Base-by-base conservation (phyloP, 2,113 vertebrate genomes). In the Mugil cephalus region DNA sequence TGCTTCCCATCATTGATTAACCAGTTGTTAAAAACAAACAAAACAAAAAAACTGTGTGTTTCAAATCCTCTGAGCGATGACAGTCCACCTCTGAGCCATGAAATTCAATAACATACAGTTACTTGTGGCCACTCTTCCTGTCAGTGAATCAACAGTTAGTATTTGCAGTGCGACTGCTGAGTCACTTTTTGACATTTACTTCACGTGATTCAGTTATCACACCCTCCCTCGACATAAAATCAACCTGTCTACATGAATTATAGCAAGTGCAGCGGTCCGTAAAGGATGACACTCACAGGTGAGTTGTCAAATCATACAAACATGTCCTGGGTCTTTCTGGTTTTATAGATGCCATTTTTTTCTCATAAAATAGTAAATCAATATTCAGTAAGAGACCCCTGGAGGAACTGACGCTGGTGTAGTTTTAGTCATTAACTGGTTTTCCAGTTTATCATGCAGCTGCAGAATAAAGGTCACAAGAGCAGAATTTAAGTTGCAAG, bases 181-280 rank as follows among this genome's bases (percentile, higher is more conserved):
- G 72, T 87, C 83, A 79, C 58, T 39, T 47, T 47, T 68, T 78
- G 83, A 81, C 74, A 69, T 70, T 62, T 58, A 45, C 68, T 52
- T 73, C 52, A 66, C 52, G 30, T 7, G 34, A 63, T 19, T 55
- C 17, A 18, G 34, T 43, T 53, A 47, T 52, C 70, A 19, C 48
- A 35, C 55, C 70, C n/a, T n/a, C n/a, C 47, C 59, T 71, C 50
- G 8, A 66, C 48, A 66, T n/a, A 21, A 61, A 43, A n/a, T n/a
- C 40, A 5, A 19, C 24, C 2, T 30, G 24, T 30, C 24, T 30
- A 2, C 24, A 30, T 30, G 24, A 30, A 30, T 30, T 30, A 30
- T 30, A 30, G 24, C 2, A 30, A 30, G 24, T 30, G 24, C 24
- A 30, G 24, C 5, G 24, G 24, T 30, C 24, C 5, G 24, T 30